Evolutionary conservation across 1,140 invertebrate genomes (phyloP), one percentile per base, ranked within the genome.

Genomic region (Helicoverpa armigera): DNA sequence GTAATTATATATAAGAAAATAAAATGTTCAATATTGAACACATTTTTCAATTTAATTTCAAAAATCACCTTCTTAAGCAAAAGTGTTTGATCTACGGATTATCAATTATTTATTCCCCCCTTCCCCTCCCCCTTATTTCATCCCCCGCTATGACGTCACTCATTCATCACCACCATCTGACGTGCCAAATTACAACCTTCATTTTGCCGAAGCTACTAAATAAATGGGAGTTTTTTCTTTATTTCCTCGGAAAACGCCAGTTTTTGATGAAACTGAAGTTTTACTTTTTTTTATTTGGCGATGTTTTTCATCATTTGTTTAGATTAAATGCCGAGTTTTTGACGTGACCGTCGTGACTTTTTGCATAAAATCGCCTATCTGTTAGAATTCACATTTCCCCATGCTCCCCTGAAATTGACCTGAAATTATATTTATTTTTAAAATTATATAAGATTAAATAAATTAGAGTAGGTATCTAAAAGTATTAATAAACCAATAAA

Each of bases 151-250:
- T 83, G 79, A 65, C 80, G 35, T 76, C 80, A 58, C 48, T 74
- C 83, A 78, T 84, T 80, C 83, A 80, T 80, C 83, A 82, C 54
- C 48, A 69, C 72, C 56, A 58, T 13, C 82, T 54, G 79, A 61
- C 65, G 69, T 50, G 48, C 12, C 16, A 79, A 84, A 84, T 84
- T 84, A 79, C 79, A 80, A 70, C 72, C 18, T 72, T 72, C 54
- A 61, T 82, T 82, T 82, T 77, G 72, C 43, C 35, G 9, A 60
- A 51, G 14, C 7, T 14, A 58, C 51, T 51, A 10, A 60, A 43
- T 48, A 74, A 9, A 14, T 5, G n/a, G 10, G 14, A 14, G 9
- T 60, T 72, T 72, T 12, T 29, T 35, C 14, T 63, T 35, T 63
- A 14, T 23, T 23, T 23, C 3, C 3, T 9, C 11, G 12, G 11